Conservation (phyloP, 2,113 vertebrate species). For the Hylia prasina region DNA sequence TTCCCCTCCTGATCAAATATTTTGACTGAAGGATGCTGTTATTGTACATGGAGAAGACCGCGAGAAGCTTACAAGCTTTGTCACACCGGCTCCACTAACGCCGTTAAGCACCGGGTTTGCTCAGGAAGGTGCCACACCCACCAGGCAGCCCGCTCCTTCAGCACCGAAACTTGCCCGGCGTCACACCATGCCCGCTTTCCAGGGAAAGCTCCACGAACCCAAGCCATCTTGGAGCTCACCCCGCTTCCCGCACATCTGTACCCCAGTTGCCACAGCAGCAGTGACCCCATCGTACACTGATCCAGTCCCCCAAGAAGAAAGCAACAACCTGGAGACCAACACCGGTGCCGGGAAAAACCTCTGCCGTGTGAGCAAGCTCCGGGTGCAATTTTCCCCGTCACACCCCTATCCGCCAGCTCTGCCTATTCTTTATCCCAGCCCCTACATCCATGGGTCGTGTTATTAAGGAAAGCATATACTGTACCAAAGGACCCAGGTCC, state of each 20-base stretch:
- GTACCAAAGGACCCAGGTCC: background rate
- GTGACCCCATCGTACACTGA: background rate
- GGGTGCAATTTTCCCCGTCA: background rate
- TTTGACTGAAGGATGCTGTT: background rate
- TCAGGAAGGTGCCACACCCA: slow-evolving; percentile 28
- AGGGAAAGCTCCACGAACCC: background rate
- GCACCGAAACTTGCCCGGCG: background rate
- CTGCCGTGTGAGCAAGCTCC: background rate
- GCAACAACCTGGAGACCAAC: background rate
- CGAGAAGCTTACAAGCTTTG: background rate
- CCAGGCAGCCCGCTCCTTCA: background rate
- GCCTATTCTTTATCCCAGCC: background rate
- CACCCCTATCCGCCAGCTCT: background rate
- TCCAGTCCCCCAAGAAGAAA: background rate
- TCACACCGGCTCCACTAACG: accelerated
- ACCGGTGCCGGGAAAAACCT: background rate
- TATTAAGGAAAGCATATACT: background rate
- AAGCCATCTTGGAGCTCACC: background rate
- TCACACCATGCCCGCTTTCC: background rate
- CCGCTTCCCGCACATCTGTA: background rate
- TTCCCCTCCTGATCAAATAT: background rate
- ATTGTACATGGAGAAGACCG: background rate
- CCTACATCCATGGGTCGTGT: background rate
- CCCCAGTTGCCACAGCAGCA: background rate
- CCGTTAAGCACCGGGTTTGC: background rate